Evolutionary conservation across 2,888 invertebrate species (phyloP).

Genomic region (Timema cristinae): DNA sequence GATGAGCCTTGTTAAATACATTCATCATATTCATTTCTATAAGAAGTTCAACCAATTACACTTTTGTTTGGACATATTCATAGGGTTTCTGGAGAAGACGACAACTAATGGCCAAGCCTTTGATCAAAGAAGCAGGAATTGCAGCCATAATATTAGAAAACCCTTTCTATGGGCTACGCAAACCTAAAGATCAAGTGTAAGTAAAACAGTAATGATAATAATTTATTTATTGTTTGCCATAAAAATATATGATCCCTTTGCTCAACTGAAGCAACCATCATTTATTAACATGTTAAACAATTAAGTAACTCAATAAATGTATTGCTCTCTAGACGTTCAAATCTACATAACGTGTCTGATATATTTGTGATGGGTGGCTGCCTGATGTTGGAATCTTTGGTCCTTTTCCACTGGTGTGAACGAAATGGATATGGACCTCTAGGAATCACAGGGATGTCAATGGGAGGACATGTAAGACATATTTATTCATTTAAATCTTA

Average conservation of each 20-base stretch:
- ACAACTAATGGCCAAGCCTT: constrained; percentile 83
- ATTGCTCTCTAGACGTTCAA: constrained; percentile 65
- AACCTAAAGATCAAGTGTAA: constrained; percentile 83
- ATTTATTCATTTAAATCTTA: no score
- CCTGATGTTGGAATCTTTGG: constrained; percentile 87
- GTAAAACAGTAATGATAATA: constrained; percentile 36
- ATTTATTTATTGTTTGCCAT: not conserved
- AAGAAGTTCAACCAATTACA: constrained; percentile 74
- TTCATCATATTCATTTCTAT: no score
- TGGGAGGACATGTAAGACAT: constrained; percentile 91
- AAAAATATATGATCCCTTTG: not conserved
- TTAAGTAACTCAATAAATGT: not conserved
- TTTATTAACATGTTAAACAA: not conserved
- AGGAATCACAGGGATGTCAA: constrained; percentile 91
- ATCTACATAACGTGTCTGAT: constrained; percentile 92
- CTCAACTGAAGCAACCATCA: no score
- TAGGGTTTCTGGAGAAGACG: constrained; percentile 90
- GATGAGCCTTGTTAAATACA: no score
- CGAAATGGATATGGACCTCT: constrained; percentile 86
- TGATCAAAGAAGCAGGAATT: constrained; percentile 84
- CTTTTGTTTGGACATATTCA: constrained; percentile 24
- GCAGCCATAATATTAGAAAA: constrained; percentile 94
- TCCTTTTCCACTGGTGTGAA: constrained; percentile 92
- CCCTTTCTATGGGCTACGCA: constrained; percentile 89
- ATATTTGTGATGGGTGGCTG: constrained; percentile 99